Conservation (phyloP, 2,888 invertebrate species). For the Mycogona germanica region DNA sequence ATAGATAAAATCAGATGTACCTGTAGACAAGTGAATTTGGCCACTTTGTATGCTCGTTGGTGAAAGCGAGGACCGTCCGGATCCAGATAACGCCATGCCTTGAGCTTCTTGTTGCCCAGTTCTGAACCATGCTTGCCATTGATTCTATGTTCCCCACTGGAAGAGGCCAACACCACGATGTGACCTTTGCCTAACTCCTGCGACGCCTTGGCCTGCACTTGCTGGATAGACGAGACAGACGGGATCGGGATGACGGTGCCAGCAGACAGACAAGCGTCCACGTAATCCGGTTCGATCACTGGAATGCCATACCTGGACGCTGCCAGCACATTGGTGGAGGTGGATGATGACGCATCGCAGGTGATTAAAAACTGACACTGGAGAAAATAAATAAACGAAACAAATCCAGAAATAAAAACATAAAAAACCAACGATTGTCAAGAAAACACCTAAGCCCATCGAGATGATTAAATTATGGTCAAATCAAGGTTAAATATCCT, state of each 20-base stretch:
- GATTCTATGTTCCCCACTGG: background rate
- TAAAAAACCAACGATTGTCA: too few species aligned
- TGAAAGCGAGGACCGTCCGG: constrained; percentile 11
- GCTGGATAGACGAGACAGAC: background rate
- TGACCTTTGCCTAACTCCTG: background rate
- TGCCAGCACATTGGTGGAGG: too few species aligned
- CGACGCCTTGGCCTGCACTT: background rate
- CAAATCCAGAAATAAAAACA: too few species aligned
- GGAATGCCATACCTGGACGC: constrained; percentile 13
- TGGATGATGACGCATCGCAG: background rate
- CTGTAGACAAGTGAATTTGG: constrained; percentile 13
- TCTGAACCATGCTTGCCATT: background rate
- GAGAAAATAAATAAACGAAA: too few species aligned
- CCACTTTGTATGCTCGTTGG: background rate
- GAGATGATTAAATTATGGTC: too few species aligned
- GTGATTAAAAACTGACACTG: background rate
- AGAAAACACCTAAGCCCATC: too few species aligned
- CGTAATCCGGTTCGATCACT: background rate
- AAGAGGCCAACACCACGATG: too few species aligned
- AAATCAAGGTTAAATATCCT: too few species aligned
- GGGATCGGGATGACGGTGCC: background rate
- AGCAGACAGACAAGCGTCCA: constrained; percentile 8
- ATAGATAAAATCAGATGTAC: background rate
- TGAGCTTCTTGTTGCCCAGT: background rate
- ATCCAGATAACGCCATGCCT: constrained; percentile 12